Conservation (phyloP, 64 coral and sea anemone genomes). For the Cladopsammia gracilis region DNA sequence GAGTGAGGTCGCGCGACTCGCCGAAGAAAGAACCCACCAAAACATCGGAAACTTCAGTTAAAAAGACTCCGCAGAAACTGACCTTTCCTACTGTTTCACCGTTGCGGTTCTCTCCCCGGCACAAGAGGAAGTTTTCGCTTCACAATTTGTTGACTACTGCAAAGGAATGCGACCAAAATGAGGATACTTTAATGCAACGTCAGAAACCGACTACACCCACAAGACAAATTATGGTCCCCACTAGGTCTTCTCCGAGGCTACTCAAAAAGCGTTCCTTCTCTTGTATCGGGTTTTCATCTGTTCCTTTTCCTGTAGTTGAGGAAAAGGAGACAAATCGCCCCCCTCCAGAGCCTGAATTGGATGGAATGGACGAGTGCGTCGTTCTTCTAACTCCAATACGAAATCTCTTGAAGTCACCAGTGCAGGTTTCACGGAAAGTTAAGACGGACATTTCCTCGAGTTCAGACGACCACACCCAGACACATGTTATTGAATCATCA, state of each 20-base stretch:
- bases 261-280: slow-evolving; percentile 87
- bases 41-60: neutral
- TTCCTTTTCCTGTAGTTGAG: slow-evolving; percentile 14
- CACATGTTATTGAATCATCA: neutral
- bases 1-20: neutral
- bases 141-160: slow-evolving; percentile 70
- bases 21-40: slow-evolving; percentile 23
- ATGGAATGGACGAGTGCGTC: neutral
- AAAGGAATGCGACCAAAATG: slow-evolving; percentile 29
- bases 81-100: slow-evolving; percentile 49
- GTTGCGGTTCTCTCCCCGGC: slow-evolving; percentile 76
- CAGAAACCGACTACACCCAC: slow-evolving; percentile 34
- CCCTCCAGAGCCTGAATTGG: neutral
- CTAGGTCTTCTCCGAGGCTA: slow-evolving; percentile 81
- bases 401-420: neutral
- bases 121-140: slow-evolving; percentile 75
- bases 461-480: neutral
- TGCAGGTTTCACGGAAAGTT: neutral
- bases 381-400: neutral
- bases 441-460: neutral
- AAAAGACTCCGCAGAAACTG: slow-evolving; percentile 40
- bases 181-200: neutral
- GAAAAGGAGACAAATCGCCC: neutral
- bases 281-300: slow-evolving; percentile 81
- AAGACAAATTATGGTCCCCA: neutral